Base-by-base conservation (phyloP, 2,888 invertebrate genomes). In the Oligia strigilis region DNA sequence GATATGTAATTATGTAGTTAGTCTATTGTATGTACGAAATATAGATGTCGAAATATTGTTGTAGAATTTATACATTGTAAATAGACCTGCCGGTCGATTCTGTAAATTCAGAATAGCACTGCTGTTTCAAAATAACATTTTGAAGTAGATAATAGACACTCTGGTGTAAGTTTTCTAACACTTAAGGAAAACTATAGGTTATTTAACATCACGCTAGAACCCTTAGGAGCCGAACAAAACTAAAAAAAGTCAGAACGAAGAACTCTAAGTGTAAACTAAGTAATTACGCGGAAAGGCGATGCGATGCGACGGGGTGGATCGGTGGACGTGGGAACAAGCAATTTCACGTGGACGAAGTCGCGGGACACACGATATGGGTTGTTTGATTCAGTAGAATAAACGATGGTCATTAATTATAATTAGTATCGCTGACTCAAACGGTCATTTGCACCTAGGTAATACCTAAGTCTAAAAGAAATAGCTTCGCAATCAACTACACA, bases 11-110 rank as follows among this genome's bases (percentile, higher is more conserved):
- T 43, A n/a, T 17, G 17, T 69, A 13, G 11, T 40, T 40, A 40
- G 11, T 60, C n/a, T 19, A 60, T 49, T 77, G 29, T 19, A 19
- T 78, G 19, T 49, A 60, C 2, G 14, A 71, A 80, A 49, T 71
- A 49, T n/a, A 36, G 0, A 14, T 62, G 14, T 43, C 49, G 36
- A 49, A 40, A 73, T 73, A 60, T 11, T 60, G 11, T 11, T 58
- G 3, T n/a, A 72, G n/a, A 60, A 19, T 72, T 13, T 29, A 46
- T 46, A 29, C 62, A 14, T n/a, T 14, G 14, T 49, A 6, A 60
- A n/a, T n/a, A 62, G n/a, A 62, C 23, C 40, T 40, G 40, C 40
- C 2, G 40, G 2, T 2, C 40, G 40, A 40, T 40, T 40, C 40
- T 40, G 40, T 40, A 40, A 40, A 29, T 29, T 1, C 40, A 40